Percentiles rank a stretch among this genome's conserved stretches.
These are phyloP conservation scores for Schizopygopsis pylzovi DNA, from an alignment of 2,797 vertebrate species.

Conservation along the genomic window DNA sequence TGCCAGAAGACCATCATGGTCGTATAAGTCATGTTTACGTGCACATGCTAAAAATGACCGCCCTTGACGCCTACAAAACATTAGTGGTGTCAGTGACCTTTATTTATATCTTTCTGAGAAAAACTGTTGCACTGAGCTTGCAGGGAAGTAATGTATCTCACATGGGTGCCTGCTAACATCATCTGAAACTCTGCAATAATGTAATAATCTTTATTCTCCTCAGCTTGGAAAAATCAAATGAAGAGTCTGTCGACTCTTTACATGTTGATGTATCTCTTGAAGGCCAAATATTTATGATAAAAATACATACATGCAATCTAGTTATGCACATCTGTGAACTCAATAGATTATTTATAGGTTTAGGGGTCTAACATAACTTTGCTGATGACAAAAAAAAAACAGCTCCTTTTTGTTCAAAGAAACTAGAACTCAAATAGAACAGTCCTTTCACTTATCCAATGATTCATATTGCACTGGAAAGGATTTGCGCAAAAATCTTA, in stretches of 20 bases:
- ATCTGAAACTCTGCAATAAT: not conserved
- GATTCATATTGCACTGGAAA: not conserved
- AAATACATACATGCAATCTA: not conserved
- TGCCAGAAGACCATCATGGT: not conserved
- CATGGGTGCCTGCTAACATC: not conserved
- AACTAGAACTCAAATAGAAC: not conserved
- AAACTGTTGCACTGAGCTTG: constrained; percentile 26
- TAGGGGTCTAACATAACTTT: not conserved
- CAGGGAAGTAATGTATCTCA: constrained; percentile 45
- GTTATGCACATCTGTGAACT: not conserved
- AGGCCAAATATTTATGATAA: not conserved
- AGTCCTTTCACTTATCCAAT: not conserved
- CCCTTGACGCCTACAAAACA: constrained; percentile 28
- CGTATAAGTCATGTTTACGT: not conserved
- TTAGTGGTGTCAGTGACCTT: constrained; percentile 49
- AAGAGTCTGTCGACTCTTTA: not conserved
- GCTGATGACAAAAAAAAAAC: not conserved
- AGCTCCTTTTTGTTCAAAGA: constrained; percentile 10
- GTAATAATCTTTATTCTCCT: constrained; percentile 6
- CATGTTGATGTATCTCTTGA: not conserved
- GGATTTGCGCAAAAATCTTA: not conserved
- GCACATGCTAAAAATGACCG: not conserved
- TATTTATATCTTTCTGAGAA: constrained; percentile 48
- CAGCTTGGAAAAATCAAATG: not conserved
- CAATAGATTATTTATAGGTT: not conserved